A percentile compares a stretch with the other conserved stretches of the same genome.
Conservation (phyloP, 2,113 vertebrate genomes). For the Neomonachus schauinslandi region DNA sequence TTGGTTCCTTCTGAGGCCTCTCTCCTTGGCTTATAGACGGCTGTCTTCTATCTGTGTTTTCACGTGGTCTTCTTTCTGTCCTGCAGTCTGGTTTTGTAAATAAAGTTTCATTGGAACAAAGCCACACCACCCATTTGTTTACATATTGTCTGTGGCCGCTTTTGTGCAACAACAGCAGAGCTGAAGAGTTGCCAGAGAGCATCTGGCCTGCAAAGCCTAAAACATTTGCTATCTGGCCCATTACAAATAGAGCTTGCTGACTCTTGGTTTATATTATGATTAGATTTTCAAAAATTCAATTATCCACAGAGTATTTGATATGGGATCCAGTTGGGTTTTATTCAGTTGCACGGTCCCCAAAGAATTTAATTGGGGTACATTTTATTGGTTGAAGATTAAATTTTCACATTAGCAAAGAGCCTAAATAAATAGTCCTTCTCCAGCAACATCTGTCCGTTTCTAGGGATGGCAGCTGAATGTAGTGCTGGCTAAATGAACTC, state of each 20-base stretch:
- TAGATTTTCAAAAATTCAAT: constrained; percentile 44
- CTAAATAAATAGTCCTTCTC: constrained; percentile 29
- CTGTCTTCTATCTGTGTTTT: neutral
- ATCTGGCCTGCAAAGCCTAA: neutral
- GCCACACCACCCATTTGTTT: neutral
- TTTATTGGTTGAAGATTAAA: constrained; percentile 43
- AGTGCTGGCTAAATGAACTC: constrained; percentile 11
- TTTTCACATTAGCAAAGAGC: constrained; percentile 4
- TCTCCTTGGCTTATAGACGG: neutral
- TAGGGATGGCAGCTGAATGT: neutral
- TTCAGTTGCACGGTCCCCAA: neutral
- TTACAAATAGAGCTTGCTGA: neutral
- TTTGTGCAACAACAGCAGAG: neutral
- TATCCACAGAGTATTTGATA: neutral
- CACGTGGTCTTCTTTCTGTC: neutral
- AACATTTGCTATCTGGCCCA: constrained; percentile 1
- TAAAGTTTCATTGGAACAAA: constrained; percentile 52
- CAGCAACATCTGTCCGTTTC: constrained; percentile 6
- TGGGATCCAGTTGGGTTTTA: constrained; percentile 11
- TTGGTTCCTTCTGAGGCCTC: neutral
- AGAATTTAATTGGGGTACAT: constrained; percentile 39
- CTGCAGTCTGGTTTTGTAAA: constrained; percentile 5
- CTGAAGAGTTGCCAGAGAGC: constrained; percentile 25
- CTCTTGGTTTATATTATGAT: constrained; percentile 30
- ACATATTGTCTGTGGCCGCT: neutral